Evolutionary conservation across 2,797 vertebrate genomes (phyloP), one percentile per base, ranked within the genome.

Genomic region (Periparus ater): DNA sequence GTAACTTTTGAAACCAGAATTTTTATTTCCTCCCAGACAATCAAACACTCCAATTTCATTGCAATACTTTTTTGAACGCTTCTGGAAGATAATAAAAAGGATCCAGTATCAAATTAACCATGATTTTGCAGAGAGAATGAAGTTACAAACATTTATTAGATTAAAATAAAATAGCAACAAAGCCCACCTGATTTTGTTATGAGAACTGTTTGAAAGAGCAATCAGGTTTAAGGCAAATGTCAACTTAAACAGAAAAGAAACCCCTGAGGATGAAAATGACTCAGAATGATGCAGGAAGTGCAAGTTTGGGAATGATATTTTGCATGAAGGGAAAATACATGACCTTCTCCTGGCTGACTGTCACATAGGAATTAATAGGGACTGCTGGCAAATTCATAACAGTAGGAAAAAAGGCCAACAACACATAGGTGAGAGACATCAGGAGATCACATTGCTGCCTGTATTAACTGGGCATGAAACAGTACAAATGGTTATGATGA

Each of bases 181-280:
- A 30, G 60, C 29, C 40, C 32, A 32, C 53, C 63, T 32, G 36
- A 16, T 75, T 67, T 74, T 44, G 6, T 84, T 42, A 29, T 10
- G 50, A 74, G 40, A 55, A 38, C 84, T 85, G 34, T 75, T 96
- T n/a, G 48, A 53, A 57, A 71, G 66, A 71, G 78, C 63, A 44
- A 40, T 76, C 10, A 14, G 72, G 32, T 79, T 84, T 92, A 77
- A 94, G 88, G 57, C 71, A 86, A 91, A 81, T 45, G 83, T 93
- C 89, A 94, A 5, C 55, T 66, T 76, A 30, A 74, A 85, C 34
- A 76, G 94, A 65, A 85, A 76, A 88, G 92, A 95, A 96, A 70
- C 51, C 74, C 94, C 85, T 61, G 86, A 81, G 93, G 95, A 76
- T 68, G 76, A 76, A 89, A 77, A 88, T 91, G 94, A 88, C 81